Percentiles rank a stretch among this genome's conserved stretches.
Conservation (phyloP, 2,113 vertebrate genomes). For the Isurus oxyrinchus region DNA sequence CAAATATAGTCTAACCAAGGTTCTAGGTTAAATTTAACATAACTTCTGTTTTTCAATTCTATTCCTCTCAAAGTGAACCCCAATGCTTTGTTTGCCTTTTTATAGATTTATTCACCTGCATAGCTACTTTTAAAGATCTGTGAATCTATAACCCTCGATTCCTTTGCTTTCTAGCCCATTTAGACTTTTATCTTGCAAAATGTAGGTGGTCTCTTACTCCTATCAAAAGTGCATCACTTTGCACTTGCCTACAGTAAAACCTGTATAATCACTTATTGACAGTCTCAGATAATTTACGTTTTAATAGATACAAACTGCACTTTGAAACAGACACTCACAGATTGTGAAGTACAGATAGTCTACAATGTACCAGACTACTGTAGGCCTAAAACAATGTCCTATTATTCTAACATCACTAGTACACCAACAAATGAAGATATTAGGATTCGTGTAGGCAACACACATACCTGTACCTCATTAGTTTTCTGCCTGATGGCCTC, state of each 20-base stretch:
- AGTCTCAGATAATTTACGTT: too few species aligned
- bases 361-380: too few species aligned
- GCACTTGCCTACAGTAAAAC: too few species aligned
- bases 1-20: background rate
- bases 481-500: constrained; percentile 86
- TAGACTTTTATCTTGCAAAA: background rate
- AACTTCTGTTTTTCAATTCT: background rate
- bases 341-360: too few species aligned
- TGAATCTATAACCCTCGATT: background rate
- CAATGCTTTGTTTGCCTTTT: background rate
- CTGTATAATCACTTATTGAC: too few species aligned
- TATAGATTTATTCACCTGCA: background rate
- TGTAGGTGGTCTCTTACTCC: too few species aligned
- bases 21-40: background rate
- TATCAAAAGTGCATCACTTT: too few species aligned
- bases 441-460: background rate
- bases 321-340: too few species aligned
- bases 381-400: background rate
- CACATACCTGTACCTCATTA: constrained; percentile 82
- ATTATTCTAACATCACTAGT: background rate
- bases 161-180: background rate
- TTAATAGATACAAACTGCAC: too few species aligned
- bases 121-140: background rate
- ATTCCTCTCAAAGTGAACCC: background rate
- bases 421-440: background rate